Conservation (phyloP, 2,797 vertebrate genomes). For the Labroides dimidiatus region DNA sequence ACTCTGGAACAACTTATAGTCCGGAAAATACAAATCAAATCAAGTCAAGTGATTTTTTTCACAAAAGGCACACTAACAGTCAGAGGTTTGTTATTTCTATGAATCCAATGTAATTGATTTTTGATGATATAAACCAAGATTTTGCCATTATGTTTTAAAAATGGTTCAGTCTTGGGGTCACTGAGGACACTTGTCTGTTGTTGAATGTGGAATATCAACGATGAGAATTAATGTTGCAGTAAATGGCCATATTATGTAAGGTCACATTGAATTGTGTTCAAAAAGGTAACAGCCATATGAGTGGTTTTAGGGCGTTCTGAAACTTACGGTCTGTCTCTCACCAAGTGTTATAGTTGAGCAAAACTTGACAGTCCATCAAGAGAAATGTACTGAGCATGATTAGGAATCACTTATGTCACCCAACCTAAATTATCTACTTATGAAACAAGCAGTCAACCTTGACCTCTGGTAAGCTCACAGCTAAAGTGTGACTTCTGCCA, state of each 20-base stretch:
- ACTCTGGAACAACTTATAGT: too few relatives aligned
- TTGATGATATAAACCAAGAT: too few relatives aligned
- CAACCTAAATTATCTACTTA: neutral
- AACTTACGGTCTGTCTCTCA: neutral
- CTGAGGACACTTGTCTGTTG: too few relatives aligned
- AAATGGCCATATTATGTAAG: neutral
- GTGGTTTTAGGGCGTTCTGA: neutral
- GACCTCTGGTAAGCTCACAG: neutral
- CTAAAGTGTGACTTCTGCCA: conserved; percentile 9
- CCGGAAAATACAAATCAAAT: too few relatives aligned
- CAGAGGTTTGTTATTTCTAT: too few relatives aligned
- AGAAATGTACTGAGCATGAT: neutral
- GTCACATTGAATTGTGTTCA: neutral
- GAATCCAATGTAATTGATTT: too few relatives aligned
- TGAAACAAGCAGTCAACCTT: neutral
- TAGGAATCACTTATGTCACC: neutral
- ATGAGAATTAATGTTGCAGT: too few relatives aligned
- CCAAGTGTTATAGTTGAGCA: neutral
- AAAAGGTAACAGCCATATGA: neutral
- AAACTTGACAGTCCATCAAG: neutral
- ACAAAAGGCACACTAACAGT: too few relatives aligned
- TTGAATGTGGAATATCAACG: too few relatives aligned
- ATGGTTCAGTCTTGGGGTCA: too few relatives aligned
- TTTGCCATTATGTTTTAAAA: too few relatives aligned
- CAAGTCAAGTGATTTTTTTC: too few relatives aligned